Evolutionary conservation across 1,140 invertebrate genomes (phyloP).

Genomic region (Limonius californicus): DNA sequence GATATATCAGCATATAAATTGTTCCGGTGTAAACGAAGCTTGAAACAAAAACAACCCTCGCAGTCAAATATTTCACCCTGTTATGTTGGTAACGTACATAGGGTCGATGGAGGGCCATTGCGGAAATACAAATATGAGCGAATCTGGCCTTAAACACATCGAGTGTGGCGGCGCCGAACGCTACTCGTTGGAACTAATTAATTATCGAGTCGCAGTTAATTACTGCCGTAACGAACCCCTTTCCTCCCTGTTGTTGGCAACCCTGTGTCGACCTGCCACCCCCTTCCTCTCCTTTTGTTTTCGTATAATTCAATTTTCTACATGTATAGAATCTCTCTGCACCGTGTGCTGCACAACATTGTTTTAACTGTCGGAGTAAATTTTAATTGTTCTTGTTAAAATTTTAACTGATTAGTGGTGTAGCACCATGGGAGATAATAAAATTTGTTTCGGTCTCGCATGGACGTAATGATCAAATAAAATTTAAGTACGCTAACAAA

Average conservation of each 20-base stretch:
- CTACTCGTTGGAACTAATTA: conserved; percentile 45
- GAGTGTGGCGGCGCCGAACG: conserved; percentile 36
- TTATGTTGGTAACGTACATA: conserved; percentile 16
- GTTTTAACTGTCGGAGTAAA: conserved; percentile 5
- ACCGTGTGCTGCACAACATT: conserved; percentile 19
- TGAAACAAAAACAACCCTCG: conserved; percentile 24
- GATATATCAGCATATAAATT: not conserved
- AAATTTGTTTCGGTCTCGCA: too few species aligned
- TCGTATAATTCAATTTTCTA: conserved; percentile 42
- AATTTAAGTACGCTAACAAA: too few species aligned
- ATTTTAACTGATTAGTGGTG: too few species aligned
- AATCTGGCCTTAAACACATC: conserved; percentile 21
- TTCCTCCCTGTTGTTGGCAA: conserved; percentile 26
- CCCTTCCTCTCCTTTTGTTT: conserved; percentile 34
- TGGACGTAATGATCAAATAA: too few species aligned
- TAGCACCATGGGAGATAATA: too few species aligned
- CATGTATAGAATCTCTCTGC: conserved; percentile 29
- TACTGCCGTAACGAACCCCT: conserved; percentile 39
- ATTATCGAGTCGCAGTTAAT: conserved; percentile 46
- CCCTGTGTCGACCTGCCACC: conserved; percentile 28
- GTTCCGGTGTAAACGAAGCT: conserved; percentile 2
- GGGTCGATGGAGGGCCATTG: not conserved
- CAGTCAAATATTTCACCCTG: conserved; percentile 29
- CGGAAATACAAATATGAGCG: conserved; percentile 22
- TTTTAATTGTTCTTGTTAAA: not conserved